A percentile compares a stretch with the other conserved stretches of the same genome.
Conservation (phyloP, 2,888 invertebrate genomes). For the Chouioia cunea region DNA sequence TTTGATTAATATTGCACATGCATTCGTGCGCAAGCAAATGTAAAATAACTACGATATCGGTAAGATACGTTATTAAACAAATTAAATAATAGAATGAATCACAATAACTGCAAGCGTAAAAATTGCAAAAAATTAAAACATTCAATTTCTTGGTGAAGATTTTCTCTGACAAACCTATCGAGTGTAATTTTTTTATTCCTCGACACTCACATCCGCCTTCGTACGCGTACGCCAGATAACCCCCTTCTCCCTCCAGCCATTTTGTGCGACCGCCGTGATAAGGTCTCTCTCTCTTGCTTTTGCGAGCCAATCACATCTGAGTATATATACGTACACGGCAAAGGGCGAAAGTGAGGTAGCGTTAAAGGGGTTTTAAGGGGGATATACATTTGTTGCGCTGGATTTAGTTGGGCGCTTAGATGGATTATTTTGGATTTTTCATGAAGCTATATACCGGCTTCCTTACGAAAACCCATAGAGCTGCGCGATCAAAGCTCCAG, state of each 20-base stretch:
- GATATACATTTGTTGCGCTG: constrained; percentile 40
- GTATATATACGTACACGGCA: background rate
- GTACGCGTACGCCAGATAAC: constrained; percentile 10
- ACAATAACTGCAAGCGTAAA: too few species aligned
- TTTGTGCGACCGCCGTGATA: constrained; percentile 62
- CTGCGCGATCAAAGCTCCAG: constrained; percentile 26
- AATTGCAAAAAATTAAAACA: too few species aligned
- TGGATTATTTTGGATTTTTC: constrained; percentile 48
- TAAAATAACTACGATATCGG: too few species aligned
- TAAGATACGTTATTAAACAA: too few species aligned
- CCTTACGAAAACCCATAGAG: too few species aligned
- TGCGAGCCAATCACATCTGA: constrained; percentile 46
- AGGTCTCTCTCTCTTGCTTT: constrained; percentile 47
- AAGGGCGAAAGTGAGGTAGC: constrained; percentile 27
- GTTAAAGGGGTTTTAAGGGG: constrained; percentile 37
- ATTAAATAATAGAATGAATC: too few species aligned
- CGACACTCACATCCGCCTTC: constrained; percentile 12
- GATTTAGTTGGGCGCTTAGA: constrained; percentile 37
- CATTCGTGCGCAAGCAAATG: too few species aligned
- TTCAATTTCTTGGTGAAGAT: too few species aligned
- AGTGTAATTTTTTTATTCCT: constrained; percentile 6
- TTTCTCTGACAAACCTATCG: too few species aligned
- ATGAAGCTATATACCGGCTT: constrained; percentile 25
- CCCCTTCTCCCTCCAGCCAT: constrained; percentile 60
- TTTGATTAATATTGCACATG: too few species aligned